Evolutionary conservation across 2,888 invertebrate species (phyloP).

Genomic region (Drosophila nr. perissopoda): DNA sequence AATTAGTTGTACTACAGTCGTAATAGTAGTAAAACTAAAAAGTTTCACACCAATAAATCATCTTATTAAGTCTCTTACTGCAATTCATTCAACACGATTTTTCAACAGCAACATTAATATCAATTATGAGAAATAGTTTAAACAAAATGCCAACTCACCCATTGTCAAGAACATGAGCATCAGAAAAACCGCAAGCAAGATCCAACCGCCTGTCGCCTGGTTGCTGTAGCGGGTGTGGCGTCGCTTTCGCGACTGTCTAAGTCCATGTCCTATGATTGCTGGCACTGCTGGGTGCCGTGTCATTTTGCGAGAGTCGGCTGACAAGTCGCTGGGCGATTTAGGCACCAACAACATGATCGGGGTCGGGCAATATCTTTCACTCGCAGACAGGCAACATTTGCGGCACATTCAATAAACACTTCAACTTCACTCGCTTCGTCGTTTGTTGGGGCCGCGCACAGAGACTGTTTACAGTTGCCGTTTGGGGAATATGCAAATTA

Average conservation of each 20-base stretch:
- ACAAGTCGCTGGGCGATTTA: slow-evolving; percentile 49
- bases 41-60: neutral
- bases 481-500: slow-evolving; percentile 53
- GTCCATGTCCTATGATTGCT: slow-evolving; percentile 13
- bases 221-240: slow-evolving; percentile 34
- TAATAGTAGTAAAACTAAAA: neutral
- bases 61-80: neutral
- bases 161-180: slow-evolving; percentile 44
- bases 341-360: slow-evolving; percentile 40
- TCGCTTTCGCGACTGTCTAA: slow-evolving; percentile 22
- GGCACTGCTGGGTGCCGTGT: slow-evolving; percentile 35
- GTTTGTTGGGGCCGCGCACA: slow-evolving; percentile 13
- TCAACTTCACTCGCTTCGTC: slow-evolving; percentile 61
- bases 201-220: slow-evolving; percentile 20
- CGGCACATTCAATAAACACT: slow-evolving; percentile 74
- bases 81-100: neutral
- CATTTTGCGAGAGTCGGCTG: slow-evolving; percentile 49
- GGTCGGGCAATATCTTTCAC: slow-evolving; percentile 43
- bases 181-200: slow-evolving; percentile 26
- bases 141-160: slow-evolving; percentile 53
- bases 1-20: neutral
- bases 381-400: slow-evolving; percentile 58
- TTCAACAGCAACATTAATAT: neutral
- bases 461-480: slow-evolving; percentile 35
- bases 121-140: neutral